Evolutionary conservation across 2,797 vertebrate species (phyloP), one percentile per base, ranked within the genome.

Genomic region (Serranus cabrilla): DNA sequence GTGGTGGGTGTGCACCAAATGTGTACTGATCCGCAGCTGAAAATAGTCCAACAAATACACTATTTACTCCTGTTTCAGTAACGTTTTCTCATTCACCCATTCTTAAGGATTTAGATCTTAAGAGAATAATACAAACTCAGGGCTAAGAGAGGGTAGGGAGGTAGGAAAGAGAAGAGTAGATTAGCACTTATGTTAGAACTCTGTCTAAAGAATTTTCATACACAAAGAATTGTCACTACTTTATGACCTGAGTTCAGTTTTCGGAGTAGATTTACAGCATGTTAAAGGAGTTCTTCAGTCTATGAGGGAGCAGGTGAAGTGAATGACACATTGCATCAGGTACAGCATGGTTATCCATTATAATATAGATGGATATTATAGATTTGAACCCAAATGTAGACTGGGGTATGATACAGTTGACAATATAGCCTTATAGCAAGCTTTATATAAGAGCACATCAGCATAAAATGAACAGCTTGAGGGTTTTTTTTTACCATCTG

Each of bases 371-470:
- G 17, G 34, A 50, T 45, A 56, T 49, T 43, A 17, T 50, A 25
- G 10, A 0, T 14, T 50, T 64, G 58, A 45, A 72, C 49, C 40
- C 51, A 64, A 63, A 56, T 1, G 2, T 51, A 54, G 45, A 37
- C 18, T 13, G 18, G 69, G 18, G n/a, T 17, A 59, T 17, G 55
- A 31, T n/a, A 25, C 21, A 45, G 25, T 21, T 65, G 66, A 65
- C 46, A 58, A 52, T 68, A 27, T 46, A 11, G 21, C 46, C 31
- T 25, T 3, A 46, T 3, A 50, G 0, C 1, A 68, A 20, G 37
- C 2, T 17, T 46, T 49, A 3, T 21, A 51, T 25, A 27, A 45
- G n/a, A 65, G 56, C 47, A 67, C 40, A 68, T 54, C 13, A 54
- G 27, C 39, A 34, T n/a, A 42, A 59, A 42, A 47, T 2, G 25